Base-by-base conservation (phyloP, 2,113 vertebrate genomes). In the Salvator merianae region DNA sequence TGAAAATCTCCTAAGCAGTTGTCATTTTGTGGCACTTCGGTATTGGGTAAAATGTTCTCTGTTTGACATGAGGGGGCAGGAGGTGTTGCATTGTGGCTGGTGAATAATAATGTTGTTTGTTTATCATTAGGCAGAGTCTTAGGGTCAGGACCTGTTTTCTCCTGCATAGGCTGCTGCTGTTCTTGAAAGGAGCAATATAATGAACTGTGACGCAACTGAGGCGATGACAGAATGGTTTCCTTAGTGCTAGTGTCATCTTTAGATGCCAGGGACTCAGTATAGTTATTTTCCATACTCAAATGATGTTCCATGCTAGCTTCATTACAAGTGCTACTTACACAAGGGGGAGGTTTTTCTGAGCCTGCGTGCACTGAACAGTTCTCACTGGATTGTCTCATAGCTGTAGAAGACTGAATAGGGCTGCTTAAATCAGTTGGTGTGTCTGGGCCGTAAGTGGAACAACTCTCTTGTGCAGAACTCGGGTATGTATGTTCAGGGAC, bases 401-500 rank as follows among this genome's bases (percentile, higher is more conserved):
- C 63, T 7, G 26, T 40, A 87, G 78, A 79, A 81, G 85, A 73
- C 72, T 77, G 66, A 81, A 34, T 30, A 12, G 92, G 82, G 43
- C 89, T 84, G 59, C 50, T 91, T 26, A 77, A 84, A 32, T 83
- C 89, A 0, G 1, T 84, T 36, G 86, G 20, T 71, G 74, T 53
- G n/a, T 90, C 92, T 73, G 81, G 70, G 78, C 89, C 78, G 74
- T 87, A 72, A 65, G 26, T 13, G 32, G 91, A 63, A 1, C 76
- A 81, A 1, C 63, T 79, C 65, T 88, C 93, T 74, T 88, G 90
- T 89, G 89, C 73, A 65, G 93, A 94, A 81, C 89, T 92, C 62
- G 93, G 86, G 0, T 93, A 92, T 40, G 94, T 92, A 50, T 97
- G 95, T 65, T 97, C 96, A 79, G 95, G 95, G 79, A 96, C 91